These are phyloP conservation scores for Temnothorax rugatulus DNA, from an alignment of 2,888 invertebrate genomes.

Conservation along the genomic window DNA sequence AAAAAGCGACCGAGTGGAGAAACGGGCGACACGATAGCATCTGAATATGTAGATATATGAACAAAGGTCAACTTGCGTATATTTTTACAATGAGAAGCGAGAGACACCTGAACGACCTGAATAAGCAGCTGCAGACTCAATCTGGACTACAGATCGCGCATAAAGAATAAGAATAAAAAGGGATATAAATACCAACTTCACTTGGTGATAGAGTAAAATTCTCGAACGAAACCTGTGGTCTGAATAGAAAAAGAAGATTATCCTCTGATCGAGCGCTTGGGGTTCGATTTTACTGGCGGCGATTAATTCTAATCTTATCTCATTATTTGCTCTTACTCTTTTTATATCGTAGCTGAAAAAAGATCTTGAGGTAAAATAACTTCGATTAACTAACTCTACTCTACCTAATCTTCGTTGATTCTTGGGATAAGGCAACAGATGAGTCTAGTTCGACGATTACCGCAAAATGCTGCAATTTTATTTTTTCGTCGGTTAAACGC, in stretches of 20 bases:
- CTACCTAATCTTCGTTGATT: neutral
- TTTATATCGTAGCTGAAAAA: neutral
- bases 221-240: neutral
- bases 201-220: neutral
- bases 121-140: conserved; percentile 32
- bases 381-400: neutral
- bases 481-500: neutral
- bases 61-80: neutral
- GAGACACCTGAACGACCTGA: neutral
- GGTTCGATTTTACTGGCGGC: neutral
- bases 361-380: neutral
- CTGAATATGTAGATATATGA: conserved; percentile 32
- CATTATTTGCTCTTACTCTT: neutral
- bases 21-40: neutral
- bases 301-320: conserved; percentile 4
- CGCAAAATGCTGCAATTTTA: neutral
- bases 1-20: conserved; percentile 13
- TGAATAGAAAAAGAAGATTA: neutral
- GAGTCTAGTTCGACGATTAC: neutral
- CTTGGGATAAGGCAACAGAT: neutral
- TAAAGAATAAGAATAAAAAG: conserved; percentile 8
- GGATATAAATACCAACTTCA: neutral
- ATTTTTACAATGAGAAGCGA: conserved; percentile 22
- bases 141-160: neutral
- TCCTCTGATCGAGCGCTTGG: neutral